Base-by-base conservation (phyloP, 2,797 vertebrate species). In the Anguilla megastoma region DNA sequence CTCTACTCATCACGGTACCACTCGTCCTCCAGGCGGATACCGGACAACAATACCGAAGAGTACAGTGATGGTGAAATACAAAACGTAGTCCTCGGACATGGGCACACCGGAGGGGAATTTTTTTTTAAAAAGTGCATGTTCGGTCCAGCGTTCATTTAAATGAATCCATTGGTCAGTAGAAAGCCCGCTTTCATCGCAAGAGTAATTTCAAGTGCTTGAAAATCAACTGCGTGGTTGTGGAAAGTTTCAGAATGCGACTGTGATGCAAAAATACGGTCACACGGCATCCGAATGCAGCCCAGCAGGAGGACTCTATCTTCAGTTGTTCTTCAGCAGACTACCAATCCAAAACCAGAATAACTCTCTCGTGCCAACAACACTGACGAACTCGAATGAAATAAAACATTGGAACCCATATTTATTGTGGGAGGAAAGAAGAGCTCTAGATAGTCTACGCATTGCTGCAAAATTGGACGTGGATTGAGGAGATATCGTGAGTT, bases 391-490 rank as follows among this genome's bases (percentile, higher is more conserved):
- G 14, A 21, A 52, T 36, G 30, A 56, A 88, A 63, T 60, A 58
- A 80, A 85, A 36, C 71, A 6, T 71, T 63, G 71, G 88, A 88
- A 82, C 18, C 56, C 14, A 54, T 74, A 48, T 86, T 79, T 82
- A 82, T 83, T 82, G 21, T 27, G 18, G 50, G n/a, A 79, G 74
- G 9, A 86, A 45, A 66, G 3, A 41, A 60, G 50, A 86, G 54
- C 52, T 82, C 30, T 41, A 48, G 52, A 60, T 60, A 79, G 21
- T 8, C 93, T 91, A 95, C 93, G 91, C 92, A 76, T 45, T 63
- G 79, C 52, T 80, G 45, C 18, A 66, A 87, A 93, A 92, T 91
- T 94, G 93, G 92, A 94, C 27, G 87, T 93, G 93, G 92, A 91
- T 91, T 90, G 90, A 87, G 90, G 91, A 92, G 89, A 91, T 93